phyloP scores from a whole-genome alignment of 2,113 vertebrate genomes.

The Engraulis encrasicolus region DNA sequence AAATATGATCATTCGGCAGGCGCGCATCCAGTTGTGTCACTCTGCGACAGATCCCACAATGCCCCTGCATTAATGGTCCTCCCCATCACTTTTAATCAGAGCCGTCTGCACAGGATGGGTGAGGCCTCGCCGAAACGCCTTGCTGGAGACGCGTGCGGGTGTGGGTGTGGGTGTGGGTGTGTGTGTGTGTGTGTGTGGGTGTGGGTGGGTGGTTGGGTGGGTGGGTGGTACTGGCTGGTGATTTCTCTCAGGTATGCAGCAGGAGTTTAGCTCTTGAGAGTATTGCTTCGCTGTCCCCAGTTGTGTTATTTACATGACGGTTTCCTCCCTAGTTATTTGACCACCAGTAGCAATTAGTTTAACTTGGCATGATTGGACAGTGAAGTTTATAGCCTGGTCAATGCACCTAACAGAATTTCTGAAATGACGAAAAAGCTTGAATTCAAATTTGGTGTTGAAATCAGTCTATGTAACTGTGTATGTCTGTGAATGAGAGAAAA shows the following conservation, averaged over 20 bases:
- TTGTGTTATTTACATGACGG: not conserved
- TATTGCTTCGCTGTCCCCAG: not conserved
- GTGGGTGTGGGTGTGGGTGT: constrained; percentile 27
- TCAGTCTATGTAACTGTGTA: too few relatives aligned
- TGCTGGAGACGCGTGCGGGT: constrained; percentile 28
- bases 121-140: not conserved
- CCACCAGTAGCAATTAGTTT: not conserved
- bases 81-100: constrained; percentile 77
- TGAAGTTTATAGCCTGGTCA: too few relatives aligned
- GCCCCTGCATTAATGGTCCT: constrained; percentile 75
- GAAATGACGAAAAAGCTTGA: too few relatives aligned
- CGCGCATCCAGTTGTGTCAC: constrained; percentile 70
- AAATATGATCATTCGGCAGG: constrained; percentile 72
- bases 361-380: too few relatives aligned
- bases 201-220: too few relatives aligned
- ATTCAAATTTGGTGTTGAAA: too few relatives aligned
- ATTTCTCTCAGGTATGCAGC: not conserved
- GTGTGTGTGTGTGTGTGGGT: too few relatives aligned
- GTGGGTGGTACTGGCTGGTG: not conserved
- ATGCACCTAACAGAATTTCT: too few relatives aligned
- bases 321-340: not conserved
- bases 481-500: too few relatives aligned
- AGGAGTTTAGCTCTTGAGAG: not conserved
- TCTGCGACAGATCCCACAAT: constrained; percentile 73
- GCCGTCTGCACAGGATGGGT: constrained; percentile 34